phyloP scores from a whole-genome alignment of 2,888 invertebrate species.

The Scaptomyza tumidula region DNA sequence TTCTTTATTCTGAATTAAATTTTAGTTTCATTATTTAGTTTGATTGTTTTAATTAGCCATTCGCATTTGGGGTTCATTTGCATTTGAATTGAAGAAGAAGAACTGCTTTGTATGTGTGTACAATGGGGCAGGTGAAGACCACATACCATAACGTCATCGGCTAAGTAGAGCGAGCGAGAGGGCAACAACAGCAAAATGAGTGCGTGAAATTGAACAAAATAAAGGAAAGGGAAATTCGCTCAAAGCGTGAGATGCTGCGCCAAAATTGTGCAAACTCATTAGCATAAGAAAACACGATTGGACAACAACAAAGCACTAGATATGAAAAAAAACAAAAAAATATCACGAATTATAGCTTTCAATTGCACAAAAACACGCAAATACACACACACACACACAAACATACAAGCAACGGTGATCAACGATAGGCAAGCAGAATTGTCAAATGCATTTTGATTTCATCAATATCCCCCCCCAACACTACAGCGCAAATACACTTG shows the following conservation, averaged over 20 bases:
- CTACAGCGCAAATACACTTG: slow-evolving; percentile 23
- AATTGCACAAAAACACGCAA: slow-evolving; percentile 32
- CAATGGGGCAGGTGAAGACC: slow-evolving; percentile 54
- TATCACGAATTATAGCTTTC: slow-evolving; percentile 49
- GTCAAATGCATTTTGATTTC: slow-evolving; percentile 69
- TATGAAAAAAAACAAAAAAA: slow-evolving; percentile 40
- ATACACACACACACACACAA: slow-evolving; percentile 15
- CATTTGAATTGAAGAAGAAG: slow-evolving; percentile 39
- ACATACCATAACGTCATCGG: slow-evolving; percentile 66
- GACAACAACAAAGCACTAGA: slow-evolving; percentile 44
- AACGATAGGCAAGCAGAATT: slow-evolving; percentile 25
- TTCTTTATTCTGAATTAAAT: slow-evolving; percentile 11
- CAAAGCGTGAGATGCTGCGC: slow-evolving; percentile 51
- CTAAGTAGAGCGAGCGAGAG: slow-evolving; percentile 26
- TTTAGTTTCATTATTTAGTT: slow-evolving; percentile 61
- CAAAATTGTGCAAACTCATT: slow-evolving; percentile 66
- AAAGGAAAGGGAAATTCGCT: slow-evolving; percentile 47
- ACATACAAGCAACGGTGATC: slow-evolving; percentile 37
- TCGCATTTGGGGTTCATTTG: slow-evolving; percentile 56
- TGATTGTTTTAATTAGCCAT: slow-evolving; percentile 59
- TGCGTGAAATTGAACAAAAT: slow-evolving; percentile 37
- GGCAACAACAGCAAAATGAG: slow-evolving; percentile 26
- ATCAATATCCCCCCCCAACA: slow-evolving; percentile 52
- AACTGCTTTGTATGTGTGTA: slow-evolving; percentile 11
- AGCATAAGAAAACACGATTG: slow-evolving; percentile 68